Evolutionary conservation across 1,140 invertebrate genomes (phyloP), one percentile per base, ranked within the genome.

Genomic region (Drosophila azteca): DNA sequence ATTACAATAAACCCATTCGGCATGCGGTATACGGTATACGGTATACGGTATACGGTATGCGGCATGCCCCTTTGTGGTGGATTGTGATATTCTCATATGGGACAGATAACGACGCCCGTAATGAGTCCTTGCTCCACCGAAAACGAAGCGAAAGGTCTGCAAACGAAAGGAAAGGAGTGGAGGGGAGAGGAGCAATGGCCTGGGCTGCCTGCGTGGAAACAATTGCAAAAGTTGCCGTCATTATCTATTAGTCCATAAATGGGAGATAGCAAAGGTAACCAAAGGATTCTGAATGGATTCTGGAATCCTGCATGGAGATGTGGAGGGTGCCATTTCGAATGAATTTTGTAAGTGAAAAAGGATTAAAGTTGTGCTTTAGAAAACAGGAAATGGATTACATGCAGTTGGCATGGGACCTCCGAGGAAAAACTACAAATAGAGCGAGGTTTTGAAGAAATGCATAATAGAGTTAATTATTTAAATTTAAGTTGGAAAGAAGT

Each of bases 1-100:
- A 90, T 90, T 90, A 85, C 78, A 84, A 90, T 90, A 81, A 90
- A 90, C 75, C 84, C 88, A 90, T 90, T 90, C 77, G 72, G 46
- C 65, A 90, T 69, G 88, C 66, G 44, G 17, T 31, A 43, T 22
- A 7, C 35, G 22, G 6, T 62, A 90, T 69, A 82, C 66, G 44
- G 17, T 31, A 43, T 22, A 7, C 35, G 22, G 6, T 62, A 90
- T 69, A 82, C 66, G 44, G 17, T 31, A 43, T 22, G 11, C 35
- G 22, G 6, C 39, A 11, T 20, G 6, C 46, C 20, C 6, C 43
- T 31, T 20, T 45, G 17, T 2, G 13, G 4, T 17, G 35, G 49
- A 44, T 13, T 39, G 11, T 39, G 35, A 39, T 39, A 48, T 85
- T 82, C 78, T 88, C 83, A 87, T 88, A 78, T 85, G 82, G 82